Percentiles rank a stretch among this genome's conserved stretches.
phyloP scores from a whole-genome alignment of 2,113 vertebrate species.

The Hiodon tergisus region DNA sequence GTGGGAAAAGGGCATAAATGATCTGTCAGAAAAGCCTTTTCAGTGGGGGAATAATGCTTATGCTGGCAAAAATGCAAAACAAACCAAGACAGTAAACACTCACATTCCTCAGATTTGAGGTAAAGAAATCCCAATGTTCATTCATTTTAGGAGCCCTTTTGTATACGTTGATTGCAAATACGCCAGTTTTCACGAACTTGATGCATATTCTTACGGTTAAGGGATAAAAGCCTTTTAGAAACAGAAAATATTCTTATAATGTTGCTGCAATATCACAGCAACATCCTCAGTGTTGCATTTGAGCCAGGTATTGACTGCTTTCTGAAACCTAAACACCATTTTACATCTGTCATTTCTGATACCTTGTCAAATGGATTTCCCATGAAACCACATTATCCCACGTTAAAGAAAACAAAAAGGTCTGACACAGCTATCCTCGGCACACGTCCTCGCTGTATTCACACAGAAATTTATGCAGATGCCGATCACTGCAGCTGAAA shows the following conservation, averaged over 20 bases:
- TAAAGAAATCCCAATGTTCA: neutral
- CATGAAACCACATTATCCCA: neutral
- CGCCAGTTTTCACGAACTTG: no score
- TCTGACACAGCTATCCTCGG: neutral
- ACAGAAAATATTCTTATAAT: neutral
- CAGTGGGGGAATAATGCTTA: neutral
- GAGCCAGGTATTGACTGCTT: no score
- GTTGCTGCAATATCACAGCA: no score
- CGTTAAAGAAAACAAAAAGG: neutral
- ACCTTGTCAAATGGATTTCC: neutral
- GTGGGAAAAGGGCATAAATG: neutral
- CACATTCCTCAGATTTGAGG: neutral
- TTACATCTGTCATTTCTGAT: neutral
- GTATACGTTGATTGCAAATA: neutral
- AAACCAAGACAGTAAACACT: neutral
- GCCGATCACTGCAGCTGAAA: conserved; percentile 59
- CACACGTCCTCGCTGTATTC: conserved; percentile 30
- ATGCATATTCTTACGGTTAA: no score
- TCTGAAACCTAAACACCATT: neutral
- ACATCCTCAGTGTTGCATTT: no score
- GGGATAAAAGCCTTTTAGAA: neutral
- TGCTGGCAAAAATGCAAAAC: neutral
- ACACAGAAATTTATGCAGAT: conserved; percentile 48
- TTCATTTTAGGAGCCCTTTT: neutral
- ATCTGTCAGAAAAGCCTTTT: neutral